Conservation (phyloP, 2,888 invertebrate species). For the Norana najaformis region DNA sequence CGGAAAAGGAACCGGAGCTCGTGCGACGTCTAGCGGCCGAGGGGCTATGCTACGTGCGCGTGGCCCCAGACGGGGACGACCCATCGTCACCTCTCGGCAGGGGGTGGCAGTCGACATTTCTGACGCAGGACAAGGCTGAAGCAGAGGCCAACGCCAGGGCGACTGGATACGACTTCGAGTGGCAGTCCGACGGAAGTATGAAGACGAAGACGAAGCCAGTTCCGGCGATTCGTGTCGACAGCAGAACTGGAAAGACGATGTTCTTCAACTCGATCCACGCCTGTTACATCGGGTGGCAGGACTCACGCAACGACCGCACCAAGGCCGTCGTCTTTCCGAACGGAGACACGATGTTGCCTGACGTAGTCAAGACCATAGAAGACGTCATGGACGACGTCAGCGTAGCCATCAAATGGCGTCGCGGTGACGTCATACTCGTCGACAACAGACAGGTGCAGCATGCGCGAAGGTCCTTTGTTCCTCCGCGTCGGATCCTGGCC, state of each 20-base stretch:
- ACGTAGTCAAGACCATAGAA: slow-evolving; percentile 47
- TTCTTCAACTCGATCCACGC: slow-evolving; percentile 54
- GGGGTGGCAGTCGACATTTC: slow-evolving; percentile 53
- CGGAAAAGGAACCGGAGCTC: slow-evolving; percentile 43
- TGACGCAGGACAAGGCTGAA: slow-evolving; percentile 46
- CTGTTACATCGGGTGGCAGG: slow-evolving; percentile 51
- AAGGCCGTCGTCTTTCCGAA: slow-evolving; percentile 51
- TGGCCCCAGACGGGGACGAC: slow-evolving; percentile 50
- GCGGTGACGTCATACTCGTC: slow-evolving; percentile 50
- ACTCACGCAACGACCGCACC: slow-evolving; percentile 49
- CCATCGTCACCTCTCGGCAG: slow-evolving; percentile 50
- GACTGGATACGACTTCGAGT: slow-evolving; percentile 48
- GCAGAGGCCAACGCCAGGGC: slow-evolving; percentile 48
- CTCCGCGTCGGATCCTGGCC: slow-evolving; percentile 51
- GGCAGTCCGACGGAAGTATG: slow-evolving; percentile 49
- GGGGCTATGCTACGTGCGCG: slow-evolving; percentile 47
- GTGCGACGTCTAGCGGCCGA: slow-evolving; percentile 46
- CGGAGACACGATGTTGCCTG: slow-evolving; percentile 48
- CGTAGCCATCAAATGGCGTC: slow-evolving; percentile 49
- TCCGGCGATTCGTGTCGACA: slow-evolving; percentile 48
- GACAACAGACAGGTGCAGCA: slow-evolving; percentile 52
- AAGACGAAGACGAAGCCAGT: slow-evolving; percentile 48
- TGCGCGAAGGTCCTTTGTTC: slow-evolving; percentile 48
- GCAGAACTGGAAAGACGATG: slow-evolving; percentile 48
- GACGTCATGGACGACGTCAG: slow-evolving; percentile 46